phyloP scores from a whole-genome alignment of 2,113 vertebrate genomes.

The Smithornis capensis region DNA sequence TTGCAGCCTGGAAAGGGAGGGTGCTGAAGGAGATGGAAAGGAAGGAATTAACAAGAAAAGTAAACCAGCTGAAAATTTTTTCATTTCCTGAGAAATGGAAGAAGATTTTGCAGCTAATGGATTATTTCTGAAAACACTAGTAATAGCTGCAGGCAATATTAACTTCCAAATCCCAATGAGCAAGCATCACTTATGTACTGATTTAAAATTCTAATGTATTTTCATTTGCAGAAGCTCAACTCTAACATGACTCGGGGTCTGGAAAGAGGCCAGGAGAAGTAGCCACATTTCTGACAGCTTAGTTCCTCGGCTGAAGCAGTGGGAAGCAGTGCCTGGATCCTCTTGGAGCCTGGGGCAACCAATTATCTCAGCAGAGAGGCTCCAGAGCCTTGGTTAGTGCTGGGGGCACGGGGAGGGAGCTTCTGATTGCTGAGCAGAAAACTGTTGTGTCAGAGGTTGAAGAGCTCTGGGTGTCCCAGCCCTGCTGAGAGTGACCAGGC shows the following conservation, averaged over 20 bases:
- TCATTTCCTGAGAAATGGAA: neutral
- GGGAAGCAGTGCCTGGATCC: neutral
- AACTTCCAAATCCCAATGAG: conserved; percentile 36
- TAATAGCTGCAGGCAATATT: conserved; percentile 34
- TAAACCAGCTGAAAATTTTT: neutral
- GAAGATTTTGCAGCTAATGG: conserved; percentile 40
- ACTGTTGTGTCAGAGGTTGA: neutral
- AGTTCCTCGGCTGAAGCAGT: neutral
- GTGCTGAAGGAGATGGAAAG: neutral
- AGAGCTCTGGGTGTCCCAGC: neutral
- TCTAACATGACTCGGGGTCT: conserved; percentile 2
- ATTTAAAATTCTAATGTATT: conserved; percentile 40
- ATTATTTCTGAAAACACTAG: conserved; percentile 57
- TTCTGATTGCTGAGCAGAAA: neutral
- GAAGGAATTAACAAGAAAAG: neutral
- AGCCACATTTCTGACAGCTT: neutral
- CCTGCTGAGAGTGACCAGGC: neutral
- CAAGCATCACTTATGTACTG: neutral
- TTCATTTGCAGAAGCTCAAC: conserved; percentile 39
- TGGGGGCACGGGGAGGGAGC: rapidly evolving
- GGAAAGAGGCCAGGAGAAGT: conserved; percentile 17
- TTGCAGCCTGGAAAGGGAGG: neutral
- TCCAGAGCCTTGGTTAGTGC: neutral
- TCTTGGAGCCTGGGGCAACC: neutral
- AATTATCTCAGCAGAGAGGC: neutral